Evolutionary conservation across 2,888 invertebrate species (phyloP).

Genomic region (Melieria omissa): DNA sequence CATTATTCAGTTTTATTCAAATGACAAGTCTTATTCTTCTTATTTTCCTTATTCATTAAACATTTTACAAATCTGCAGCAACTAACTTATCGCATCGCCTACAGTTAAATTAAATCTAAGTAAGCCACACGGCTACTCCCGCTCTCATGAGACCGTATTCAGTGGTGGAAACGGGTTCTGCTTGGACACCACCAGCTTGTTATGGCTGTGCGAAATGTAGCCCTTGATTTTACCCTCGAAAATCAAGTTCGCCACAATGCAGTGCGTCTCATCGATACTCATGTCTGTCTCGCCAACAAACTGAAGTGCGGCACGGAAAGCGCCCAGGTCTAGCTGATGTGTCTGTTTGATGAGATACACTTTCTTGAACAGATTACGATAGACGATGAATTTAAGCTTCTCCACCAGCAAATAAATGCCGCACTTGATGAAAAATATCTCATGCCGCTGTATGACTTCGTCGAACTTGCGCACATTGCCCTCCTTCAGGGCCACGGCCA

Average conservation of each 20-base stretch:
- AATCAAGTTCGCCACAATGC: slow-evolving; percentile 96
- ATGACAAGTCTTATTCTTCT: too few species aligned
- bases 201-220: slow-evolving; percentile 96
- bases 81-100: too few species aligned
- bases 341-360: slow-evolving; percentile 79
- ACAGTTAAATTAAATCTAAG: too few species aligned
- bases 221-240: slow-evolving; percentile 98
- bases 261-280: slow-evolving; percentile 94
- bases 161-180: slow-evolving; percentile 93
- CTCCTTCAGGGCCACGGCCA: slow-evolving; percentile 87
- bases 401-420: slow-evolving; percentile 98
- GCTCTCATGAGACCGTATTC: slow-evolving; percentile 71
- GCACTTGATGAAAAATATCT: slow-evolving; percentile 92
- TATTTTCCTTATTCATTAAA: too few species aligned
- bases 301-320: slow-evolving; percentile 84
- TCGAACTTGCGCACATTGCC: slow-evolving; percentile 89
- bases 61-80: too few species aligned
- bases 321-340: slow-evolving; percentile 89
- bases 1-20: too few species aligned
- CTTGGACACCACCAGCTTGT: slow-evolving; percentile 97
- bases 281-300: slow-evolving; percentile 86
- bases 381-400: slow-evolving; percentile 93
- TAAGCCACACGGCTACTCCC: slow-evolving; percentile 67
- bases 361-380: slow-evolving; percentile 95
- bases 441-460: slow-evolving; percentile 84